Conservation (phyloP, 2,113 vertebrate species). For the Oncorhynchus gorbuscha region DNA sequence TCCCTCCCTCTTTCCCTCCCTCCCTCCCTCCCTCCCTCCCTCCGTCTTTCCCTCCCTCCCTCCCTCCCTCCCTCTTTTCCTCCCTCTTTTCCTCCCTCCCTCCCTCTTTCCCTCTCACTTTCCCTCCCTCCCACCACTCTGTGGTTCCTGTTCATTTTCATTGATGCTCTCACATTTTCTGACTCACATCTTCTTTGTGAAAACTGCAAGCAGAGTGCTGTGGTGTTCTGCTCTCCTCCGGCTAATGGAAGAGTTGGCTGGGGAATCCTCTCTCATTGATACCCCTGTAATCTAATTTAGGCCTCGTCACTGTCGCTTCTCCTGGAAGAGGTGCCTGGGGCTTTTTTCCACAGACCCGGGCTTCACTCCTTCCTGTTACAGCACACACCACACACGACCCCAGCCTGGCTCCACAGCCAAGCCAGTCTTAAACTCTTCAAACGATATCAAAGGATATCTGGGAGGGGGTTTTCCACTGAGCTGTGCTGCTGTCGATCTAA, state of each 20-base stretch:
- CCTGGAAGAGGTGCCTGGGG: too few relatives aligned
- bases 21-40: accelerated
- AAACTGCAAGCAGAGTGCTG: slow-evolving; percentile 33
- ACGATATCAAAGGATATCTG: too few relatives aligned
- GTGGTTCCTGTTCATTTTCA: slow-evolving; percentile 26
- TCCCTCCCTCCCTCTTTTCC: accelerated
- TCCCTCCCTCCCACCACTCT: too few relatives aligned
- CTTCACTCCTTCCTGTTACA: too few relatives aligned
- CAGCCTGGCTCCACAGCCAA: too few relatives aligned
- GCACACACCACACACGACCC: too few relatives aligned
- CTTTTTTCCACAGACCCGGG: too few relatives aligned
- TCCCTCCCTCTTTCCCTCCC: accelerated
- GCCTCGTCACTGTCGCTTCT: slow-evolving; percentile 16
- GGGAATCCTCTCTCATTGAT: slow-evolving; percentile 40
- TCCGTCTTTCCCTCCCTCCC: too few relatives aligned
- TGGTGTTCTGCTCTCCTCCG: slow-evolving; percentile 21
- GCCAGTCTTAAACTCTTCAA: too few relatives aligned
- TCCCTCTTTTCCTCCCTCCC: accelerated
- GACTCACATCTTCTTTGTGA: slow-evolving; percentile 26
- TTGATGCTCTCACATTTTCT: slow-evolving; percentile 23
- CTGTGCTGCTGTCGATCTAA: too few relatives aligned
- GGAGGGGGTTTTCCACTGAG: too few relatives aligned
- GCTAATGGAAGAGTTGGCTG: slow-evolving; percentile 50
- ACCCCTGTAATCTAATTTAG: slow-evolving; percentile 49
- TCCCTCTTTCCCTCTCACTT: too few relatives aligned